Evolutionary conservation across 2,797 vertebrate genomes (phyloP).

Genomic region (Rhynchonycteris naso): DNA sequence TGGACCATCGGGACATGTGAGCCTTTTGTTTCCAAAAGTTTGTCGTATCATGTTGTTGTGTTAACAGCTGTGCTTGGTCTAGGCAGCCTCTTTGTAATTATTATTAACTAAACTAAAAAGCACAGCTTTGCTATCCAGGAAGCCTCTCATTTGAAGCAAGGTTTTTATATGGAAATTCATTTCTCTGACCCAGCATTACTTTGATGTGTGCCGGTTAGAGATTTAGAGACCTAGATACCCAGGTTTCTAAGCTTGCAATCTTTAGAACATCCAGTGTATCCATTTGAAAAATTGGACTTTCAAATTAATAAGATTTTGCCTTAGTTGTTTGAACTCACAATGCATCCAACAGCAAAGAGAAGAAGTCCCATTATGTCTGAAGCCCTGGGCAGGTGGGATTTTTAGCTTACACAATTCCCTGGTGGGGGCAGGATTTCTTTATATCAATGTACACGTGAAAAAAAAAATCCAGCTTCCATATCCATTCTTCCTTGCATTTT

Average conservation of each 20-base stretch:
- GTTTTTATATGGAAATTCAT: conserved; percentile 57
- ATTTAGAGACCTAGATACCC: conserved; percentile 45
- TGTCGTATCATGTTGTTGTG: not conserved
- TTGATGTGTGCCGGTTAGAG: conserved; percentile 46
- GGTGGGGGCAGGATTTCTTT: not conserved
- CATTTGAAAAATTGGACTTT: conserved; percentile 39
- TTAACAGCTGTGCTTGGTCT: not conserved
- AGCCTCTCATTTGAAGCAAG: conserved; percentile 39
- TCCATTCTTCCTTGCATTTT: not conserved
- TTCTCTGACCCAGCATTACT: conserved; percentile 47
- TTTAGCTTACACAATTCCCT: conserved; percentile 33
- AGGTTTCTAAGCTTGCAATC: conserved; percentile 50
- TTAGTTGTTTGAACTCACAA: conserved; percentile 24
- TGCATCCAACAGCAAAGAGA: not conserved
- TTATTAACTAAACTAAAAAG: conserved; percentile 18
- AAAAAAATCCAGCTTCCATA: not conserved
- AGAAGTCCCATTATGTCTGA: not conserved
- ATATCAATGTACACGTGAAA: conserved; percentile 21
- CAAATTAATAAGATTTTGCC: not conserved
- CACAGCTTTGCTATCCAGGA: not conserved
- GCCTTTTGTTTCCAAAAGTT: not conserved
- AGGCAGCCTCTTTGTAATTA: not conserved
- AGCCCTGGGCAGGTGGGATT: not conserved
- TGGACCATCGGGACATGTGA: not conserved
- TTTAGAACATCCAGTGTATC: not conserved